A percentile compares a stretch with the other conserved stretches of the same genome.
Evolutionary conservation across 2,888 invertebrate species (phyloP).

Genomic region (Chrysolina haemoptera): DNA sequence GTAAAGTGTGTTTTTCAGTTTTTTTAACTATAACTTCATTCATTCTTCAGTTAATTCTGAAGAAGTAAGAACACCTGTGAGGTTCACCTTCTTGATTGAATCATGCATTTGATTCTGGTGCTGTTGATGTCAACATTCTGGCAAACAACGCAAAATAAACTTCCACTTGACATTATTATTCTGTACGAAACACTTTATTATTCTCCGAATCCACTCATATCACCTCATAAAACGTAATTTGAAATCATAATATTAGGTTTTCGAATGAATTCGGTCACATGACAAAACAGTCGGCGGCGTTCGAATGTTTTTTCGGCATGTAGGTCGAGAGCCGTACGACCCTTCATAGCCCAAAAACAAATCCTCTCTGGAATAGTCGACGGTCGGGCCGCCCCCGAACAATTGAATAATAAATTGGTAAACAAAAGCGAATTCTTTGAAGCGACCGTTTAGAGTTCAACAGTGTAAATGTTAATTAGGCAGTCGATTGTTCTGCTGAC

Average conservation of each 20-base stretch:
- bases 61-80: no score
- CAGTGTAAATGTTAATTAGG: constrained; percentile 47
- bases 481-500: constrained; percentile 43
- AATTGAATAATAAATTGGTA: constrained; percentile 40
- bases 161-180: no score
- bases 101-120: no score
- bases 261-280: not conserved
- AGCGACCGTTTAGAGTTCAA: constrained; percentile 36
- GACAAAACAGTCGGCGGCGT: not conserved
- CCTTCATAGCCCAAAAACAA: constrained; percentile 3
- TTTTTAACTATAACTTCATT: no score
- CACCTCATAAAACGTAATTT: not conserved
- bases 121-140: no score
- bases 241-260: not conserved
- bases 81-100: no score
- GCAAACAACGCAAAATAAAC: no score
- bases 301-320: not conserved
- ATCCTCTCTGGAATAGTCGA: constrained; percentile 26
- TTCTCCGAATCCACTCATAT: not conserved
- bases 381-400: constrained; percentile 23
- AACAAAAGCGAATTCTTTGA: constrained; percentile 39
- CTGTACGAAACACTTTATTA: no score
- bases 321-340: not conserved
- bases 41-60: no score
- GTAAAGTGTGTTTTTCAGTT: no score